Percentiles rank a stretch among this genome's conserved stretches.
Evolutionary conservation across 2,888 invertebrate species (phyloP).

Genomic region (Rhogogaster chlorosoma): DNA sequence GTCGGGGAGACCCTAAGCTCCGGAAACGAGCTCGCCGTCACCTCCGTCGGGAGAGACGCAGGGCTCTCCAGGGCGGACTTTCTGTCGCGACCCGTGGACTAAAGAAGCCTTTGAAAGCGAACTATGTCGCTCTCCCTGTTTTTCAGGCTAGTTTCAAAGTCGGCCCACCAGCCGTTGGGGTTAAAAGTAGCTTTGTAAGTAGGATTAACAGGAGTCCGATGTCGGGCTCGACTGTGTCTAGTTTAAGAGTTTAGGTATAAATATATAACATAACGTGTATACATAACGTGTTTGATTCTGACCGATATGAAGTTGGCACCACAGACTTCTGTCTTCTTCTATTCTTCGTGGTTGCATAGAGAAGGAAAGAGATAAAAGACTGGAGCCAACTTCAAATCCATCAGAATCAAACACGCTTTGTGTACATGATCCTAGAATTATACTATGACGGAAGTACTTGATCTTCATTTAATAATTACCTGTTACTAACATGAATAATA

Average conservation of each 20-base stretch:
- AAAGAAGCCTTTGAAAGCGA: neutral
- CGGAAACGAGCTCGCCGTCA: constrained; percentile 45
- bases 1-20: constrained; percentile 47
- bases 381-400: no score
- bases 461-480: neutral
- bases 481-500: neutral
- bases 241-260: constrained; percentile 22
- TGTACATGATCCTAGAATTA: neutral
- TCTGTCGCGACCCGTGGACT: neutral
- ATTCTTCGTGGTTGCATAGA: no score
- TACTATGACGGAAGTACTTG: neutral
- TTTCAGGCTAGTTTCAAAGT: constrained; percentile 17
- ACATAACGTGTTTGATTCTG: no score
- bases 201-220: neutral
- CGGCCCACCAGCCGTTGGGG: neutral
- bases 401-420: no score
- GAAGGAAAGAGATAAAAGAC: no score
- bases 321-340: no score
- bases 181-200: constrained; percentile 9
- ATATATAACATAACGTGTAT: no score
- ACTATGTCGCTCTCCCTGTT: neutral
- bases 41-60: constrained; percentile 42
- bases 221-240: constrained; percentile 2
- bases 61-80: constrained; percentile 27
- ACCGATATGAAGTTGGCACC: no score